These are phyloP conservation scores for Crotophaga sulcirostris DNA, from an alignment of 2,113 vertebrate genomes.

Conservation along the genomic window DNA sequence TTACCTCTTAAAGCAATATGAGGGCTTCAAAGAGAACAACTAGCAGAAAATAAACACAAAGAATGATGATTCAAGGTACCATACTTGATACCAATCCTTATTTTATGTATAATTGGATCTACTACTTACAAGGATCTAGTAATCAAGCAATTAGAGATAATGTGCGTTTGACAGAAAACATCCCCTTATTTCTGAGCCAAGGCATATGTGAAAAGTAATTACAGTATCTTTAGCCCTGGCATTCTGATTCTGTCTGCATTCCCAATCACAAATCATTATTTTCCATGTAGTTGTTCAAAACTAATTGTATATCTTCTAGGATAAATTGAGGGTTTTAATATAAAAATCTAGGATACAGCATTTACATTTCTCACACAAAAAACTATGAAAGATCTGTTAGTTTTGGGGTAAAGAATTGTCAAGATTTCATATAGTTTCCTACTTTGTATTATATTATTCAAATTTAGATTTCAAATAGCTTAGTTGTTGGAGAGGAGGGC, in stretches of 20 bases:
- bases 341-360: background rate
- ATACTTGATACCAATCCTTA: background rate
- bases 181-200: background rate
- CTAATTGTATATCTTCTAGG: background rate
- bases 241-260: background rate
- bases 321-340: background rate
- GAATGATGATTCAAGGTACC: background rate
- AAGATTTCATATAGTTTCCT: background rate
- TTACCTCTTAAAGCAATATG: background rate
- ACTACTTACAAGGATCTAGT: background rate
- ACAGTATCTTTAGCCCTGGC: background rate
- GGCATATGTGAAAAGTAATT: background rate
- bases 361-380: background rate
- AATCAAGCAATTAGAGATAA: background rate
- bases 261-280: background rate
- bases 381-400: background rate
- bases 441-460: background rate
- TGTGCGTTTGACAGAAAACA: background rate
- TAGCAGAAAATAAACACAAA: background rate
- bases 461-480: background rate
- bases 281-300: constrained; percentile 2
- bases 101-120: background rate
- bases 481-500: background rate
- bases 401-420: background rate
- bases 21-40: background rate